Base-by-base conservation (phyloP, 2,888 invertebrate species). In the Caenorhabditis sp. region DNA sequence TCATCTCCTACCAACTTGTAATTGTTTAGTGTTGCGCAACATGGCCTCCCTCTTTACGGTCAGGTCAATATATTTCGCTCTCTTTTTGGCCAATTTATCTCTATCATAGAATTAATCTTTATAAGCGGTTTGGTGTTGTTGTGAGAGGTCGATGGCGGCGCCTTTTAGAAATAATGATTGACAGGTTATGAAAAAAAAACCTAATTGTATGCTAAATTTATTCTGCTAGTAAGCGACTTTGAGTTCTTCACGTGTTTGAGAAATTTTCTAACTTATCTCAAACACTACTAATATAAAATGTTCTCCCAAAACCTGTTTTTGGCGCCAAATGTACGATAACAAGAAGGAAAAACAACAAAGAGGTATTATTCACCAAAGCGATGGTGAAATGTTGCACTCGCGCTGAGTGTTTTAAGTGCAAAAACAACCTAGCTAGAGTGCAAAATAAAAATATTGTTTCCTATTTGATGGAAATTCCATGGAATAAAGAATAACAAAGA, bases 331-430 rank as follows among this genome's bases (percentile, higher is more conserved):
- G 53, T 23, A 7, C 53, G 23, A 53, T 53, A 53, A 53, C 21
- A 53, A 53, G 10, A 53, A 53, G 12, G 23, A 56, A 14, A 56
- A 20, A 56, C 14, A 56, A 25, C 27, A 56, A 56, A 59, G 36
- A 43, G 26, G 7, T 59, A 23, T 7, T 23, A 31, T 12, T 36
- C 59, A 43, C 43, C 43, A 17, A 43, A 17, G 14, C 17, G 17
- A 17, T 43, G 43, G 43, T 43, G 43, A 43, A 43, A 43, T 43
- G 43, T 43, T 43, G 12, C 21, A 21, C 4, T 7, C 52, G 23
- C 4, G 8, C 20, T 21, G 23, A 21, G n/a, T 31, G 31, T 31
- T 31, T 31, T 31, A 20, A 52, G 21, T 7, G 52, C 4, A 23
- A 20, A 52, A 7, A 57, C n/a, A n/a, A n/a, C n/a, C n/a, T n/a